These are phyloP conservation scores for Drosophila anomalata DNA, from an alignment of 2,888 invertebrate genomes.

Conservation along the genomic window DNA sequence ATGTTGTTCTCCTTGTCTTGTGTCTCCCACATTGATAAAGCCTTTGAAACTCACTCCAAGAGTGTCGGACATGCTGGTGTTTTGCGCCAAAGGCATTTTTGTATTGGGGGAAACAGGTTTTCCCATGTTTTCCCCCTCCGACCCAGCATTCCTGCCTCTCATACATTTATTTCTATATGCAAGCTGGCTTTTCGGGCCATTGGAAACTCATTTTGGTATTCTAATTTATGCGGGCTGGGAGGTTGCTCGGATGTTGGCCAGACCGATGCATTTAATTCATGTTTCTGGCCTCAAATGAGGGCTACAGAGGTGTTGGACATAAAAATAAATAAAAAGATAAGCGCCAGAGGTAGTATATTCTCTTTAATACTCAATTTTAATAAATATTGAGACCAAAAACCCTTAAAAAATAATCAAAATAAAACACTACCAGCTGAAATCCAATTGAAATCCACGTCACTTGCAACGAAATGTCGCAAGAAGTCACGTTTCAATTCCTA, in stretches of 20 bases:
- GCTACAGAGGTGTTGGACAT: slow-evolving; percentile 11
- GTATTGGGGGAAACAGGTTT: slow-evolving; percentile 40
- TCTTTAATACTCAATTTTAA: too few relatives aligned
- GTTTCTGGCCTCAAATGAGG: slow-evolving; percentile 30
- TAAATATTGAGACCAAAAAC: background rate
- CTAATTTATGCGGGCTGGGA: slow-evolving; percentile 76
- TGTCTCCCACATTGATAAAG: slow-evolving; percentile 74
- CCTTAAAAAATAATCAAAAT: slow-evolving; percentile 21
- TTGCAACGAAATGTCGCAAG: slow-evolving; percentile 47
- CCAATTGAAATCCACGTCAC: slow-evolving; percentile 65
- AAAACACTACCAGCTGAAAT: slow-evolving; percentile 1
- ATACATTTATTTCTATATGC: slow-evolving; percentile 6
- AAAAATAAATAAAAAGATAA: slow-evolving; percentile 31
- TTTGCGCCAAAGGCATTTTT: slow-evolving; percentile 37
- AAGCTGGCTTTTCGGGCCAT: slow-evolving; percentile 21
- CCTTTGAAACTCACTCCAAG: slow-evolving; percentile 64
- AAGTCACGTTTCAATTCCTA: slow-evolving; percentile 59
- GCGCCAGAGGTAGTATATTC: slow-evolving; percentile 16
- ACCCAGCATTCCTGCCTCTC: slow-evolving; percentile 19
- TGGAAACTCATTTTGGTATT: slow-evolving; percentile 43
- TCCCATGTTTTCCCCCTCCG: slow-evolving; percentile 24
- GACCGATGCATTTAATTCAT: slow-evolving; percentile 73
- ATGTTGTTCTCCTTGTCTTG: slow-evolving; percentile 8
- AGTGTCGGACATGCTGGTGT: slow-evolving; percentile 72
- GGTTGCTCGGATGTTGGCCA: slow-evolving; percentile 55